phyloP scores from a whole-genome alignment of 2,113 vertebrate species.

The Platysteira castanea region DNA sequence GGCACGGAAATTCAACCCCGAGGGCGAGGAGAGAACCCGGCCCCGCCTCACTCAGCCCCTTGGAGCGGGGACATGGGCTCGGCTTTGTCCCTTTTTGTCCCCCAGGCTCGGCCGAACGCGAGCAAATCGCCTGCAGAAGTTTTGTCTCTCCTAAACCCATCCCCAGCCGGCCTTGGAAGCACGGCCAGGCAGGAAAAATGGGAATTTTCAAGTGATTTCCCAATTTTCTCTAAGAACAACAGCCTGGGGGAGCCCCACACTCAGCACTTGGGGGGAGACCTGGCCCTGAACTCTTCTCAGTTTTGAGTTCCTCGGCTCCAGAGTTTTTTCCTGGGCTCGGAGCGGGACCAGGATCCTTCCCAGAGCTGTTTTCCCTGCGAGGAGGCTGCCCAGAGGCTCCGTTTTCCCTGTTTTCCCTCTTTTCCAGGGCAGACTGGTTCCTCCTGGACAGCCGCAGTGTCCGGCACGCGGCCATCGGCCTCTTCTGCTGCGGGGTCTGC shows the following conservation, averaged over 20 bases:
- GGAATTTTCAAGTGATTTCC: not conserved
- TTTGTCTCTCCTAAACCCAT: not conserved
- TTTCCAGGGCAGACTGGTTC: conserved; percentile 86
- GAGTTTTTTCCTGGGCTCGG: not conserved
- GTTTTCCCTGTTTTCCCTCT: not conserved
- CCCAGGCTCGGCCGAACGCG: not conserved
- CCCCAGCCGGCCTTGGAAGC: not conserved
- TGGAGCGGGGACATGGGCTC: not conserved
- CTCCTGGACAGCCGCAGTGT: conserved; percentile 81
- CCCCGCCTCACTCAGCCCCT: not conserved
- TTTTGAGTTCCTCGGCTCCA: not conserved
- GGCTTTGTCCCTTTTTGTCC: not conserved
- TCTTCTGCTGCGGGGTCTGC: conserved; percentile 86
- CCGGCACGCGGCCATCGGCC: conserved; percentile 81
- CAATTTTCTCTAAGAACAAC: accelerated
- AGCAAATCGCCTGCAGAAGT: not conserved
- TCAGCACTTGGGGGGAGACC: not conserved
- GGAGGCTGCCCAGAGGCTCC: not conserved
- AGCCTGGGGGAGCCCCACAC: not conserved
- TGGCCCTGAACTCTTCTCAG: not conserved
- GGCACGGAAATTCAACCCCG: not conserved
- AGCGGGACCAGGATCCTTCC: not conserved
- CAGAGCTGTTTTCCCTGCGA: not conserved
- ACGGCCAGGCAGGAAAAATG: not conserved
- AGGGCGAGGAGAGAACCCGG: not conserved